Percentiles rank a stretch among this genome's conserved stretches.
Conservation (phyloP, 2,797 vertebrate genomes). For the Propithecus deckenii region DNA sequence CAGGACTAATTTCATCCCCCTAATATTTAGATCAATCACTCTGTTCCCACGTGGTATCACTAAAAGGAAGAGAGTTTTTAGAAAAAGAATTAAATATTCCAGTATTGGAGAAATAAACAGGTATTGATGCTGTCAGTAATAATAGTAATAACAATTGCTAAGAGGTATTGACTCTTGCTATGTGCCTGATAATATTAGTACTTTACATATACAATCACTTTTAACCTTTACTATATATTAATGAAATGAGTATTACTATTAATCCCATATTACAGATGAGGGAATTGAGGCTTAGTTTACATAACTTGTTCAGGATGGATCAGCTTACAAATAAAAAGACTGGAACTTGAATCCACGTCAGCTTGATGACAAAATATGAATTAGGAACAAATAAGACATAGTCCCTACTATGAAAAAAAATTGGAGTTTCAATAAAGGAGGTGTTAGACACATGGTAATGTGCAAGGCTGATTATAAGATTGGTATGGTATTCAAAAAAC, state of each 20-base stretch:
- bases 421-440: background rate
- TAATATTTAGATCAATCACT: conserved; percentile 64
- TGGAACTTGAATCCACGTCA: background rate
- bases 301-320: background rate
- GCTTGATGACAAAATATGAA: background rate
- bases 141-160: background rate
- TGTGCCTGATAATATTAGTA: background rate
- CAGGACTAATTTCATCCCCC: conserved; percentile 51
- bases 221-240: background rate
- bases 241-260: background rate
- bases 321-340: background rate
- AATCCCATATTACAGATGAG: background rate
- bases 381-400: background rate
- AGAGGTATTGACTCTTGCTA: background rate
- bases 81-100: background rate
- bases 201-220: background rate
- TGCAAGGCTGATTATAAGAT: background rate
- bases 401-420: background rate
- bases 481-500: background rate
- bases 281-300: background rate
- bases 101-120: background rate
- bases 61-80: background rate
- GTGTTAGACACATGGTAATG: background rate
- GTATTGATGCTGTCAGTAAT: background rate
- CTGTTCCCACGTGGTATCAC: background rate